Evolutionary conservation across 2,888 invertebrate genomes (phyloP).

Genomic region (Eulithis testata): DNA sequence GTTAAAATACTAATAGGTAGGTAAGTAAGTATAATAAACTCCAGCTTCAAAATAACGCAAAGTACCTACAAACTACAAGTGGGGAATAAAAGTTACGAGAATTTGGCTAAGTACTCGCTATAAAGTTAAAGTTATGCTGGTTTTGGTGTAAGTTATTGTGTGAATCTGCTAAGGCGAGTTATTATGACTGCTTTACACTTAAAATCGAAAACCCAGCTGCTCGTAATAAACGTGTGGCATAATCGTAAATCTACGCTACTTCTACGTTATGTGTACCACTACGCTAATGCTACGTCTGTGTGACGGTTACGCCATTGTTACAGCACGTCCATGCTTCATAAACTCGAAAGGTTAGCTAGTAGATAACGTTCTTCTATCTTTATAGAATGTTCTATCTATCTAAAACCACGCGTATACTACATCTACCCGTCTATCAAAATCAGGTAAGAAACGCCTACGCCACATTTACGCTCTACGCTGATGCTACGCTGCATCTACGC

Average conservation of each 20-base stretch:
- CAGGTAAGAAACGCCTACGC: too few relatives aligned
- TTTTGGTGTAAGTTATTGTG: constrained; percentile 24
- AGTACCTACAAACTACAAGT: constrained; percentile 21
- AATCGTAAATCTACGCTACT: background rate
- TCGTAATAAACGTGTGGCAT: background rate
- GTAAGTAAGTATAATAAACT: background rate
- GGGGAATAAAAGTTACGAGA: constrained; percentile 22
- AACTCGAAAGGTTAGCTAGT: too few relatives aligned
- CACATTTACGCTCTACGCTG: too few relatives aligned
- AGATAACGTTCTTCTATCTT: too few relatives aligned
- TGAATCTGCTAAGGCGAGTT: constrained; percentile 8
- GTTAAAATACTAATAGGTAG: background rate
- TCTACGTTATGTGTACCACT: background rate
- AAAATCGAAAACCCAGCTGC: constrained; percentile 8
- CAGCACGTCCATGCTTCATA: too few relatives aligned
- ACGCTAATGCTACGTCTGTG: background rate
- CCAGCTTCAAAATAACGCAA: constrained; percentile 9
- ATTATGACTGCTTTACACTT: constrained; percentile 9
- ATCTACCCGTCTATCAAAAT: too few relatives aligned
- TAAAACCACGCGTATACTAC: too few relatives aligned
- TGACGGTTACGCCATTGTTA: too few relatives aligned
- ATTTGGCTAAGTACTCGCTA: constrained; percentile 27
- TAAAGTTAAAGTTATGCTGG: constrained; percentile 27
- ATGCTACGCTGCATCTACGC: background rate
- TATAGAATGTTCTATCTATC: too few relatives aligned